phyloP scores from a whole-genome alignment of 2,113 vertebrate genomes.

The Ictalurus furcatus region DNA sequence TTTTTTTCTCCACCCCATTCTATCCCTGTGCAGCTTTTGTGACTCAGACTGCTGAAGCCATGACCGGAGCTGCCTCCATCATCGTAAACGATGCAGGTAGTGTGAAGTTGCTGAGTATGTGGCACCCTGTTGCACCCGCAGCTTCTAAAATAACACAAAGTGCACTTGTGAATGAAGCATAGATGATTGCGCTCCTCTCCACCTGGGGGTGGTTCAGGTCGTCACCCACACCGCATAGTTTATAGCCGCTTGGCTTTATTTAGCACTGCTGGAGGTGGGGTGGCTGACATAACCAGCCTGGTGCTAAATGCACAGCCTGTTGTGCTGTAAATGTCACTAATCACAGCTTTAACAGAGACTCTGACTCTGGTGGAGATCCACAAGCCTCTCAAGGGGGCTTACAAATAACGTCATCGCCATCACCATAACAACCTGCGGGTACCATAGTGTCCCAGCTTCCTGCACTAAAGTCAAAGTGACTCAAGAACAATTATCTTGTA shows the following conservation, averaged over 20 bases:
- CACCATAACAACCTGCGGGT: conserved; percentile 41
- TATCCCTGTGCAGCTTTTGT: conserved; percentile 81
- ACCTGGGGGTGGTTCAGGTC: conserved; percentile 20
- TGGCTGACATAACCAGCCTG: conserved; percentile 33
- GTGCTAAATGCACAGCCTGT: conserved; percentile 23
- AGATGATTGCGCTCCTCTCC: conserved; percentile 38
- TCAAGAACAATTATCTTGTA: conserved; percentile 3
- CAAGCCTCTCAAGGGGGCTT: not conserved
- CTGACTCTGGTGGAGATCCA: conserved; percentile 8
- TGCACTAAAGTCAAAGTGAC: conserved; percentile 25
- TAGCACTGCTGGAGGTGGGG: conserved; percentile 39
- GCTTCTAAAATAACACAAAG: conserved; percentile 39
- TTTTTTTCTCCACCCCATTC: not conserved
- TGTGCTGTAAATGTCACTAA: conserved; percentile 48
- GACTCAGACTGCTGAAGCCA: conserved; percentile 83
- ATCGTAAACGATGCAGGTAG: conserved; percentile 90
- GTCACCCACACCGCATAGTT: conserved; percentile 35
- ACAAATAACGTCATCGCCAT: conserved; percentile 33
- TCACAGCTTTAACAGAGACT: conserved; percentile 29
- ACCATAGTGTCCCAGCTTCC: conserved; percentile 36
- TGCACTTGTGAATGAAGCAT: conserved; percentile 41
- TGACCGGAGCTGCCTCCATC: conserved; percentile 92
- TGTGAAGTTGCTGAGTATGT: conserved; percentile 7
- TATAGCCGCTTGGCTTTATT: conserved; percentile 40
- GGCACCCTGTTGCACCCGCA: not conserved